Conservation (phyloP, 2,888 invertebrate genomes). For the Ophraella communa region DNA sequence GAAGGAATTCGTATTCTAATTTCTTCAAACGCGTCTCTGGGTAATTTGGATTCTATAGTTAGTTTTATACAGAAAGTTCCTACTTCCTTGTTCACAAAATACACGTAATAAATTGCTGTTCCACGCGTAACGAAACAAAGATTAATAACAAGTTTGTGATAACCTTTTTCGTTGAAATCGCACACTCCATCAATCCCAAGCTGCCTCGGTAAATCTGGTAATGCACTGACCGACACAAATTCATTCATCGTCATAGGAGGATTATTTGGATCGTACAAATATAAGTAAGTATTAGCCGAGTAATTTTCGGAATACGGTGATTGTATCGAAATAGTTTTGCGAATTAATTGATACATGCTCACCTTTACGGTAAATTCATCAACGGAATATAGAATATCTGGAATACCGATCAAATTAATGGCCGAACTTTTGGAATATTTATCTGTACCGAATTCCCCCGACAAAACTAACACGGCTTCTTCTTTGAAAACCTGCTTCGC, state of each 20-base stretch:
- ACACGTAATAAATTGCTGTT: constrained; percentile 36
- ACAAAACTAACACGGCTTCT: constrained; percentile 45
- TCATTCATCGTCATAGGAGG: constrained; percentile 30
- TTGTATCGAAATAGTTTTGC: constrained; percentile 23
- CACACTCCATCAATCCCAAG: constrained; percentile 14
- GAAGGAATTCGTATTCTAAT: constrained; percentile 36
- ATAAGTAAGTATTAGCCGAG: constrained; percentile 31
- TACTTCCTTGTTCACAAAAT: constrained; percentile 43
- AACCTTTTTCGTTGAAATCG: constrained; percentile 28
- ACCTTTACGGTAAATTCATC: constrained; percentile 37
- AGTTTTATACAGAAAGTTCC: constrained; percentile 51
- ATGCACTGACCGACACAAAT: constrained; percentile 22
- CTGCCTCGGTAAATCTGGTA: constrained; percentile 33
- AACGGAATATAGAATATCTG: constrained; percentile 40
- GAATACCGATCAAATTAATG: constrained; percentile 46
- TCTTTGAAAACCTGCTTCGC: constrained; percentile 45
- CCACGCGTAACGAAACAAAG: constrained; percentile 35
- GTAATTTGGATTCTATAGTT: constrained; percentile 21
- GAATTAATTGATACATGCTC: constrained; percentile 26
- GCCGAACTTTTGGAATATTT: constrained; percentile 49
- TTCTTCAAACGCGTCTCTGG: constrained; percentile 1
- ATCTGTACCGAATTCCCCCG: constrained; percentile 47
- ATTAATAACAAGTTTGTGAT: constrained; percentile 7
- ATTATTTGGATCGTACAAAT: constrained; percentile 20
- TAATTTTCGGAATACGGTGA: constrained; percentile 40